These are phyloP conservation scores for Haliaeetus leucogaster DNA, from an alignment of 2,113 vertebrate genomes.

Conservation along the genomic window DNA sequence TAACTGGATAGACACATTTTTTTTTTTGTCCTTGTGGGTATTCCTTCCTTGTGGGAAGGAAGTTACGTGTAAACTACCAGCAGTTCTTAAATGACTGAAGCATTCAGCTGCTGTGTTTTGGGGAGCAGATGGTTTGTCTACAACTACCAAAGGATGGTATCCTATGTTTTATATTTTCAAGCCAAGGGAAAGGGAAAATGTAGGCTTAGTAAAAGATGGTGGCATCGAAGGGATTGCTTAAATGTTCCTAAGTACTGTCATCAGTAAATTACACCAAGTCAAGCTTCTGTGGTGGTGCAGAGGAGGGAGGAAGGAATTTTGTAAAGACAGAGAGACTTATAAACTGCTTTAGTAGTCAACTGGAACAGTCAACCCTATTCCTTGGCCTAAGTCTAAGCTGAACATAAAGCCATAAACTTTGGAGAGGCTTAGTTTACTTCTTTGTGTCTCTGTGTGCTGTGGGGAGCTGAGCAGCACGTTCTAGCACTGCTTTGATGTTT, in stretches of 20 bases:
- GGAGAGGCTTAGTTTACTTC: neutral
- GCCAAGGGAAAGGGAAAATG: neutral
- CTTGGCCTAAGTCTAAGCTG: neutral
- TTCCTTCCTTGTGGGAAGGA: constrained; percentile 9
- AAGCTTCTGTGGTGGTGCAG: neutral
- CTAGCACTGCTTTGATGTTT: neutral
- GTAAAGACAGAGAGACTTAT: neutral
- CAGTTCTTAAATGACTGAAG: neutral
- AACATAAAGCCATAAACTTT: neutral
- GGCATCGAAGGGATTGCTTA: neutral
- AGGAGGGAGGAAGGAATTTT: neutral
- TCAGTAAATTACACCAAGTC: neutral
- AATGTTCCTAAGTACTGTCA: neutral
- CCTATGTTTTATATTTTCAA: neutral
- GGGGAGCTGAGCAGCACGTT: neutral
- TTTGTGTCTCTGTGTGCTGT: neutral
- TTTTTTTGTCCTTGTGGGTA: neutral
- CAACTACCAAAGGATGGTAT: neutral
- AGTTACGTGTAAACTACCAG: neutral
- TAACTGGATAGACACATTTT: neutral
- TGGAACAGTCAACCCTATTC: neutral
- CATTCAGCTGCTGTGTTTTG: neutral
- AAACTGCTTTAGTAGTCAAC: neutral
- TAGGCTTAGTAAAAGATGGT: neutral
- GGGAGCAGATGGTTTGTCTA: neutral